Conservation (phyloP, 2,888 invertebrate genomes). For the Archaeoteleia sp. region DNA sequence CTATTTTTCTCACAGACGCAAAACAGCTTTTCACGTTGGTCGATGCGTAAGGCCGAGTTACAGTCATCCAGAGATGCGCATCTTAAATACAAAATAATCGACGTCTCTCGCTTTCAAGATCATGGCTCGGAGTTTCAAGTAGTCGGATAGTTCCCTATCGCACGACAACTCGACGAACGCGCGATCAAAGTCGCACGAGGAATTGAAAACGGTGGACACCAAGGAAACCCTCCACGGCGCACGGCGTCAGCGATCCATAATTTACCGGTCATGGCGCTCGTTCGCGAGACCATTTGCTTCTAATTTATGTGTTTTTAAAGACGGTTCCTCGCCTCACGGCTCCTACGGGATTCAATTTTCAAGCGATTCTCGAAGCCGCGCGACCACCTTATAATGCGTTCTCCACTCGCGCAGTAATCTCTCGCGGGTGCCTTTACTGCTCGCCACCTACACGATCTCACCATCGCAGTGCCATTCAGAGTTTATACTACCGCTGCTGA, state of each 20-base stretch:
- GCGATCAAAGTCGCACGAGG: slow-evolving; percentile 43
- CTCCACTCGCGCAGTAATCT: slow-evolving; percentile 46
- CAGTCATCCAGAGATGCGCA: slow-evolving; percentile 27
- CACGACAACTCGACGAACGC: slow-evolving; percentile 15
- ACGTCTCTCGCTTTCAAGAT: not conserved
- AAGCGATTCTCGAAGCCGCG: slow-evolving; percentile 55
- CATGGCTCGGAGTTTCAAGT: slow-evolving; percentile 20
- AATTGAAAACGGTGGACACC: slow-evolving; percentile 13
- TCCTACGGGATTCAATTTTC: slow-evolving; percentile 68
- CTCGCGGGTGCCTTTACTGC: slow-evolving; percentile 54
- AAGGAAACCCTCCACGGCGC: slow-evolving; percentile 33
- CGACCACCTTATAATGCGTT: slow-evolving; percentile 52
- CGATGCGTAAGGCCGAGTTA: slow-evolving; percentile 24
- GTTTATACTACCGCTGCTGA: slow-evolving; percentile 53
- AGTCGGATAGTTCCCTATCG: slow-evolving; percentile 29
- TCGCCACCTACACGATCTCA: slow-evolving; percentile 52
- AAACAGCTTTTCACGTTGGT: not conserved
- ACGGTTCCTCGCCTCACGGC: slow-evolving; percentile 60
- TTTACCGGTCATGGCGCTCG: slow-evolving; percentile 70
- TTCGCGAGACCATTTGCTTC: slow-evolving; percentile 67
- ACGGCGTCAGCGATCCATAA: slow-evolving; percentile 69
- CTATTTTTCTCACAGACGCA: not conserved
- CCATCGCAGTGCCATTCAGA: slow-evolving; percentile 51
- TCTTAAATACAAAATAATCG: slow-evolving; percentile 39
- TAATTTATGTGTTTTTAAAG: slow-evolving; percentile 75